phyloP scores from a whole-genome alignment of 2,888 invertebrate genomes.

The Gastracanthus pulcherrimus region DNA sequence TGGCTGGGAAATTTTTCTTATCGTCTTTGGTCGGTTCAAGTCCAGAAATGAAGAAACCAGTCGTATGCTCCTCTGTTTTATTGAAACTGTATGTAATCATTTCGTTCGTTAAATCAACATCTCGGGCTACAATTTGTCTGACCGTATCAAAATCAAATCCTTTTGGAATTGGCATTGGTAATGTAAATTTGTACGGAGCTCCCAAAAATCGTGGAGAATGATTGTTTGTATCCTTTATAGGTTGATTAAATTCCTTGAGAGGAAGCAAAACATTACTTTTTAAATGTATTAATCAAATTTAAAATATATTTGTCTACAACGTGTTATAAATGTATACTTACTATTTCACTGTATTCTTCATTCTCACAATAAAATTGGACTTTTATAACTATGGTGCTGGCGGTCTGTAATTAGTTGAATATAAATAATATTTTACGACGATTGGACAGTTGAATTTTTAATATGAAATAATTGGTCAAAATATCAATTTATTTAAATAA shows the following conservation, averaged over 20 bases:
- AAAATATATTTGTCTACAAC: neutral
- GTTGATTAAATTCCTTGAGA: slow-evolving; percentile 30
- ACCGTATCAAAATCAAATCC: slow-evolving; percentile 54
- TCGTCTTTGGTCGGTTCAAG: slow-evolving; percentile 46
- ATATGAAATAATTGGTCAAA: neutral
- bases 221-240: slow-evolving; percentile 55
- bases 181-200: slow-evolving; percentile 57
- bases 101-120: slow-evolving; percentile 62
- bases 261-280: no score
- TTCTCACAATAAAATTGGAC: neutral
- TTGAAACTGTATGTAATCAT: slow-evolving; percentile 59
- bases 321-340: neutral
- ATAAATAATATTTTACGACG: no score
- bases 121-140: slow-evolving; percentile 59
- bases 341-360: neutral
- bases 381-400: neutral
- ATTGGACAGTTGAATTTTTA: no score
- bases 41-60: slow-evolving; percentile 56
- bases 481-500: neutral
- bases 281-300: no score
- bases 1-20: slow-evolving; percentile 58
- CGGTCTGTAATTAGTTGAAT: neutral
- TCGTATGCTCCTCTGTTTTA: slow-evolving; percentile 52
- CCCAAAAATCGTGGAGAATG: slow-evolving; percentile 52
- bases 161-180: slow-evolving; percentile 65